Conservation (phyloP, 1,140 invertebrate species). For the Bombyx mori region ASM3026992v2 NC_085112.1:8844501-8845000, state of each 20-base stretch:
- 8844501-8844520: too few species aligned
- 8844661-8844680: slow-evolving; percentile 87
- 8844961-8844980: slow-evolving; percentile 87
- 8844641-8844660: slow-evolving; percentile 93
- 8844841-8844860: too few species aligned
- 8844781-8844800: too few species aligned
- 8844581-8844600: too few species aligned
- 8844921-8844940: slow-evolving; percentile 77
- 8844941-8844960: slow-evolving; percentile 85
- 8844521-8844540: too few species aligned
- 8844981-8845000: slow-evolving; percentile 83
- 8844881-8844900: too few species aligned
- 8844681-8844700: slow-evolving; percentile 84
- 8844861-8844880: too few species aligned
- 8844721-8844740: slow-evolving; percentile 86
- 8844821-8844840: too few species aligned
- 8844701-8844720: slow-evolving; percentile 89
- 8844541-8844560: too few species aligned
- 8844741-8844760: slow-evolving; percentile 70
- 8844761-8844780: slow-evolving; percentile 24
- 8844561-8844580: too few species aligned
- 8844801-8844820: too few species aligned
- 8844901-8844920: not conserved
- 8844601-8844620: slow-evolving; percentile 74
- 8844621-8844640: slow-evolving; percentile 93